These are phyloP conservation scores for Siniperca scherzeri DNA, from an alignment of 2,797 vertebrate genomes.

Conservation along the genomic window DNA sequence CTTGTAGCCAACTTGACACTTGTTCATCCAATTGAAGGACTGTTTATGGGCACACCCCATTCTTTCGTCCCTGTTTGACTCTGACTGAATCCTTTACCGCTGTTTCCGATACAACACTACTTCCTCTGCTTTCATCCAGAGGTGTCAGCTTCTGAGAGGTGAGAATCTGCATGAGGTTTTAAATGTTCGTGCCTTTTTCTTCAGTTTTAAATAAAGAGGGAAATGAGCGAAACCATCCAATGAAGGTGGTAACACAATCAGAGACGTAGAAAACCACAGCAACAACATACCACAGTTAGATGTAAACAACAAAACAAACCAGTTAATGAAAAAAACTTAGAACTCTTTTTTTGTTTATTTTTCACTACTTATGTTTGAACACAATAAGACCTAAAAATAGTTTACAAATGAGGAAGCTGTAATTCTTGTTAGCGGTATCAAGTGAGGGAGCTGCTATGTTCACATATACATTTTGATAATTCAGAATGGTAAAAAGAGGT, in stretches of 20 bases:
- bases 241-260: background rate
- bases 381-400: background rate
- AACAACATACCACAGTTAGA: background rate
- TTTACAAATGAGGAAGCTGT: background rate
- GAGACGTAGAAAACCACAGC: background rate
- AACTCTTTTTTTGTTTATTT: background rate
- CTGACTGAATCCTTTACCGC: background rate
- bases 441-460: background rate
- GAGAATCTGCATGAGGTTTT: constrained; percentile 11
- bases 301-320: background rate
- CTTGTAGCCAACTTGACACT: background rate
- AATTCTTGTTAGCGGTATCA: background rate
- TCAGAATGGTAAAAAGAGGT: background rate
- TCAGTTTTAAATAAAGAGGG: background rate
- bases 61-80: background rate
- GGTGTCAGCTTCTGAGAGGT: constrained; percentile 3
- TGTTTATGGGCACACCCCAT: background rate
- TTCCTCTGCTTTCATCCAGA: background rate
- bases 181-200: background rate
- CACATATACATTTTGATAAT: background rate
- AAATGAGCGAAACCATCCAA: background rate
- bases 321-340: background rate
- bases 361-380: background rate
- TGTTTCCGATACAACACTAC: background rate
- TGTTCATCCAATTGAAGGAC: background rate